Conservation (phyloP, 2,113 vertebrate species). For the Aviceda subcristata region DNA sequence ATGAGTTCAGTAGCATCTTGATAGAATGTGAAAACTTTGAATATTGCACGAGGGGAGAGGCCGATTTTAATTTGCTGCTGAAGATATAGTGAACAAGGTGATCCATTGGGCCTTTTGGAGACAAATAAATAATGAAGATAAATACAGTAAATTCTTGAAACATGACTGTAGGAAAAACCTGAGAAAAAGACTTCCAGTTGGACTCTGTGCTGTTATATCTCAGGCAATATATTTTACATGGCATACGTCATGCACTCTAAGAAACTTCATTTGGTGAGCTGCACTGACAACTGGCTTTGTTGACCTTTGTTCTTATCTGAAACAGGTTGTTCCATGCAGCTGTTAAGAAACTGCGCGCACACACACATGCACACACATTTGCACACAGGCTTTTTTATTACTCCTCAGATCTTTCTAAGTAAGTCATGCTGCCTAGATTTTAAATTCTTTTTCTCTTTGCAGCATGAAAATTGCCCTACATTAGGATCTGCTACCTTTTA, state of each 20-base stretch:
- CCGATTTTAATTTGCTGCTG: background rate
- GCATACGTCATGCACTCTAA: slow-evolving; percentile 23
- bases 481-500: slow-evolving; percentile 4
- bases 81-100: background rate
- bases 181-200: background rate
- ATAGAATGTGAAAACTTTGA: background rate
- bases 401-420: slow-evolving; percentile 12
- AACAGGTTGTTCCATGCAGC: slow-evolving; percentile 47
- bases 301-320: slow-evolving; percentile 53
- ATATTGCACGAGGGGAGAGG: background rate
- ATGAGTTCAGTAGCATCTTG: background rate
- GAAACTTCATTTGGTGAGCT: slow-evolving; percentile 14
- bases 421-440: slow-evolving; percentile 15
- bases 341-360: background rate
- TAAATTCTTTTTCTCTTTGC: slow-evolving; percentile 27
- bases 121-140: slow-evolving; percentile 3
- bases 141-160: slow-evolving; percentile 37
- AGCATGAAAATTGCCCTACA: background rate
- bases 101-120: background rate
- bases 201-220: slow-evolving; percentile 5
- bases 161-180: background rate
- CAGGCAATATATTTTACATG: slow-evolving; percentile 40
- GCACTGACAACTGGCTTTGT: slow-evolving; percentile 9
- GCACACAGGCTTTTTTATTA: slow-evolving; percentile 18
- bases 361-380: background rate